Conservation (phyloP, 2,797 vertebrate genomes). For the Halcyon chelicuti region DNA sequence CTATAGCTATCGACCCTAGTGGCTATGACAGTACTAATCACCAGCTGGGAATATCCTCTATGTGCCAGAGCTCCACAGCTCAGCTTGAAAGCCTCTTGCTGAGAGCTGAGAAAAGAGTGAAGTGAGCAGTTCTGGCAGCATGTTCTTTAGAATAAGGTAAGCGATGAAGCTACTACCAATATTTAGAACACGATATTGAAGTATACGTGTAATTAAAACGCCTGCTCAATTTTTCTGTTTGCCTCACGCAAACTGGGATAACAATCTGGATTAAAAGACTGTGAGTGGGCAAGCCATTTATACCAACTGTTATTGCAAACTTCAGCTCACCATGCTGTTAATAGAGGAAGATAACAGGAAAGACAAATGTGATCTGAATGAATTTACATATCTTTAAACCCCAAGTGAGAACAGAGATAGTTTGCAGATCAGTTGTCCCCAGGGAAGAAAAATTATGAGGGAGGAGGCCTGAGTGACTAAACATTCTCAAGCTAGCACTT, state of each 20-base stretch:
- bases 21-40: neutral
- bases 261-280: neutral
- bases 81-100: neutral
- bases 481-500: conserved; percentile 33
- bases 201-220: neutral
- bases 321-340: neutral
- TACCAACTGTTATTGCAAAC: neutral
- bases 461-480: conserved; percentile 5
- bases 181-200: neutral
- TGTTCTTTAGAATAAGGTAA: neutral
- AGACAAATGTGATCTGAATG: conserved; percentile 14
- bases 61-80: accelerated
- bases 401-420: neutral
- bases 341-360: neutral
- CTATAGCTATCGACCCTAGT: neutral
- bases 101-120: neutral
- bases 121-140: neutral
- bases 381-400: conserved; percentile 21
- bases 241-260: neutral
- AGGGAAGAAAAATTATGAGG: conserved; percentile 58
- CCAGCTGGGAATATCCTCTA: neutral
- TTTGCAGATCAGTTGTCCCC: conserved; percentile 4
- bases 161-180: neutral
- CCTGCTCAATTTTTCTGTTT: neutral
- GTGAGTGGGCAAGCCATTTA: neutral